Base-by-base conservation (phyloP, 2,797 vertebrate genomes). In the Micrastur ruficollis region DNA sequence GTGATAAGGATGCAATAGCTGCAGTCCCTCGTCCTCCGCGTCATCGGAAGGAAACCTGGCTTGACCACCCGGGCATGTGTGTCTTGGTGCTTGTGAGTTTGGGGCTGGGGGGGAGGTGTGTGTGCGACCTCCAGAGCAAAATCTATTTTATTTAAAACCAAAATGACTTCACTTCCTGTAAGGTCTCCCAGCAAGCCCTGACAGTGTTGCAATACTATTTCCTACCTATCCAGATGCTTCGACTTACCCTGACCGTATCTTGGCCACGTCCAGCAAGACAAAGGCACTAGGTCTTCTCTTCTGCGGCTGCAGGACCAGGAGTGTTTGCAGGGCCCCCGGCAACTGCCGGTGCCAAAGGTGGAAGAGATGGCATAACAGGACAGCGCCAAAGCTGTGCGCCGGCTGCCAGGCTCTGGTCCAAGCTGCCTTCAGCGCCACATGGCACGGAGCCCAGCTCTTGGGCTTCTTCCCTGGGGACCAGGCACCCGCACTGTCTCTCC, bases 11-110 rank as follows among this genome's bases (percentile, higher is more conserved):
- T 1, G 7, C 38, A 32, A 22, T 1, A 29, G 27, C 46, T 42
- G 59, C 40, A n/a, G 52, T 13, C 27, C 72, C 56, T 75, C 6
- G 0, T 7, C 40, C 55, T 81, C n/a, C 15, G 59, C 4, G 9
- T 14, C 58, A 47, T 5, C 7, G 3, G 52, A 42, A 25, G 38
- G n/a, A 81, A 63, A 31, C 4, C 20, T 11, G 10, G 34, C 50
- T 4, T 21, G 21, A 12, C 14, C 61, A 32, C 21, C 31, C 6
- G 2, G 31, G n/a, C 38, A 46, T 5, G 5, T 1, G 4, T 6
- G 12, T 52, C 46, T 46, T 31, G 8, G 11, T 7, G 11, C 7
- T 32, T 46, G 7, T 14, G 53, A 36, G 21, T 34, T 58, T n/a
- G 19, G 18, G 38, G 38, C 38, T n/a, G 12, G 38, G 14, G 8